phyloP scores from a whole-genome alignment of 2,113 vertebrate species.

The Prochilodus magdalenae region DNA sequence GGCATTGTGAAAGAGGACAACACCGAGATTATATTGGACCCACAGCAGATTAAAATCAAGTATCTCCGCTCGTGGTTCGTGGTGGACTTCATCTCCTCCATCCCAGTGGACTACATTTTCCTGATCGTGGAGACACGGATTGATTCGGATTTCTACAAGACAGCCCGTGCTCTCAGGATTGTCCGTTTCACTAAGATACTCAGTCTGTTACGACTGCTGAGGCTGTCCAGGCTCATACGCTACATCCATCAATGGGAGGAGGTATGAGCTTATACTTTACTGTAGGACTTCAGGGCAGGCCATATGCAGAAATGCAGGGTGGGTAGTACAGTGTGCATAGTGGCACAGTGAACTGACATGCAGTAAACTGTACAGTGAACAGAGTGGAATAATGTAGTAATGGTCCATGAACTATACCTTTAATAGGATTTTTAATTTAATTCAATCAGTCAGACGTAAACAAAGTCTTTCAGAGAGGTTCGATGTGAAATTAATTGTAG shows the following conservation, averaged over 20 bases:
- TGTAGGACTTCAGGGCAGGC: not conserved
- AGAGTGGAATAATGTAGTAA: not conserved
- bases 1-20: conserved; percentile 99
- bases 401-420: not conserved
- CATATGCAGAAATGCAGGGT: not conserved
- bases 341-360: not conserved
- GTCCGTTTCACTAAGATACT: conserved; percentile 99
- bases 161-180: conserved; percentile 92
- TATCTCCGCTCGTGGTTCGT: conserved; percentile 98
- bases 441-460: too few relatives aligned
- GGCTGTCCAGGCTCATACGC: conserved; percentile 95
- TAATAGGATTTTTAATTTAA: too few relatives aligned
- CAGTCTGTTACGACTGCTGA: conserved; percentile 91
- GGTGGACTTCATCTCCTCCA: conserved; percentile 99
- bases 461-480: too few relatives aligned
- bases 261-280: conserved; percentile 77
- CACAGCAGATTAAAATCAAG: conserved; percentile 96
- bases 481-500: too few relatives aligned
- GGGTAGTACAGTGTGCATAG: not conserved
- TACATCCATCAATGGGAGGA: conserved; percentile 99
- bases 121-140: conserved; percentile 98
- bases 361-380: not conserved
- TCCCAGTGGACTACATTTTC: conserved; percentile 99
- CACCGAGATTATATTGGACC: conserved; percentile 97
- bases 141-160: conserved; percentile 98